These are phyloP conservation scores for Isurus oxyrinchus DNA, from an alignment of 2,113 vertebrate species.

Conservation along the genomic window DNA sequence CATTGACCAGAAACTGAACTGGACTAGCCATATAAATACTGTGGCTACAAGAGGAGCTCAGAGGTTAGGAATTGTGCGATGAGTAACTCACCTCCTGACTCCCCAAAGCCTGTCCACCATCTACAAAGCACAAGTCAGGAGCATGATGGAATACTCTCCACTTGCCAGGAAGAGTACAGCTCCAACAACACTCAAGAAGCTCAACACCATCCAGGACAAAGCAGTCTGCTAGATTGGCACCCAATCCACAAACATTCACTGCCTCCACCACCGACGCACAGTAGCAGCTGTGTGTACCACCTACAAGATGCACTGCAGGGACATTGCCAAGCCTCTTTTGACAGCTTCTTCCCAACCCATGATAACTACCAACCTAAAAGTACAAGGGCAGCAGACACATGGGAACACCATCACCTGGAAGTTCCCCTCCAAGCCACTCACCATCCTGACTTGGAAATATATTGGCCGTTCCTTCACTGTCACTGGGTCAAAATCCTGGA, in stretches of 20 bases:
- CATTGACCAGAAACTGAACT: no score
- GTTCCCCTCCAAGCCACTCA: no score
- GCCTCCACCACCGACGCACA: neutral
- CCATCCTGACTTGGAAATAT: neutral
- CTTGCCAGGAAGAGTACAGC: neutral
- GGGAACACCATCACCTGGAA: no score
- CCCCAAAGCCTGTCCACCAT: no score
- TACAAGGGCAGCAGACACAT: neutral
- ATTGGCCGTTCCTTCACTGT: neutral
- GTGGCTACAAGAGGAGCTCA: no score
- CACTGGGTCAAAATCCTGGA: neutral
- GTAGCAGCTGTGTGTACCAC: neutral
- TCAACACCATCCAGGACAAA: neutral
- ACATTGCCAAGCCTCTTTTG: neutral
- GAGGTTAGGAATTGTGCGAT: no score
- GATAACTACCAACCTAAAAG: neutral
- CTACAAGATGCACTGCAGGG: neutral
- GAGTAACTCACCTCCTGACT: no score
- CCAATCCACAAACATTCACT: neutral
- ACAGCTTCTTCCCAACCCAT: neutral
- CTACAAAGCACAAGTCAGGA: neutral
- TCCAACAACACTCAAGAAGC: neutral
- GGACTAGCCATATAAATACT: no score
- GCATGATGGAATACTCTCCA: neutral
- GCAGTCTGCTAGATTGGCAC: neutral